Percentiles rank a stretch among this genome's conserved stretches.
These are phyloP conservation scores for Scomber scombrus DNA, from an alignment of 2,113 vertebrate genomes.

Conservation along the genomic window DNA sequence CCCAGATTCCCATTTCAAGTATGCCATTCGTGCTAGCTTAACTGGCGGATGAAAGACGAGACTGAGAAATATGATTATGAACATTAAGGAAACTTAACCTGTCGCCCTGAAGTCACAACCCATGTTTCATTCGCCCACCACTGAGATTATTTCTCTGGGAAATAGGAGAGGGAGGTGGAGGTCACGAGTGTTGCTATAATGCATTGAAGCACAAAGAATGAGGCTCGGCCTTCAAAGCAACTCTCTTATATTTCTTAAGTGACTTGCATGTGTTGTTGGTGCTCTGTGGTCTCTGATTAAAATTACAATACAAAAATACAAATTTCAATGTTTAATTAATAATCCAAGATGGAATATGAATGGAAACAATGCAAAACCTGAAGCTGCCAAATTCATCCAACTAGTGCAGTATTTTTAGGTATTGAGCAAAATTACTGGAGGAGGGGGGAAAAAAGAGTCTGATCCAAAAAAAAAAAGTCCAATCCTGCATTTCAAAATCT, in stretches of 20 bases:
- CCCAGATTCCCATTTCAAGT: conserved; percentile 77
- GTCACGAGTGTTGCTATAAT: conserved; percentile 67
- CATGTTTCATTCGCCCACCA: conserved; percentile 52
- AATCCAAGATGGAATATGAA: not conserved
- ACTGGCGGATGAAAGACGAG: conserved; percentile 70
- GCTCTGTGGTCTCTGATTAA: conserved; percentile 28
- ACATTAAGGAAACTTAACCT: conserved; percentile 67
- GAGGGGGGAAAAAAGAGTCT: too few relatives aligned
- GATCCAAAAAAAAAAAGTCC: too few relatives aligned
- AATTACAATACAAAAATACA: conserved; percentile 4
- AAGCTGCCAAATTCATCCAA: not conserved
- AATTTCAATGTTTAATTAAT: conserved; percentile 9
- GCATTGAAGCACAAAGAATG: conserved; percentile 54
- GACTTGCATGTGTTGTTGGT: conserved; percentile 39
- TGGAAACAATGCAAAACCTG: too few relatives aligned
- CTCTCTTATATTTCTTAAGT: conserved; percentile 51
- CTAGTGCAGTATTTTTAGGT: not conserved
- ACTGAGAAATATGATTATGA: conserved; percentile 38
- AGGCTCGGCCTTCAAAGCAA: conserved; percentile 71
- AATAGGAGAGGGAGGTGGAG: conserved; percentile 26
- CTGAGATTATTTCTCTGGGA: conserved; percentile 63
- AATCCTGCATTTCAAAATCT: conserved; percentile 13
- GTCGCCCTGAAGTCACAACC: conserved; percentile 72
- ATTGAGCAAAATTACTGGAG: not conserved
- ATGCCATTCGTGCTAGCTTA: conserved; percentile 53